phyloP scores from a whole-genome alignment of 2,797 vertebrate genomes.

The Anguilla anguilla region DNA sequence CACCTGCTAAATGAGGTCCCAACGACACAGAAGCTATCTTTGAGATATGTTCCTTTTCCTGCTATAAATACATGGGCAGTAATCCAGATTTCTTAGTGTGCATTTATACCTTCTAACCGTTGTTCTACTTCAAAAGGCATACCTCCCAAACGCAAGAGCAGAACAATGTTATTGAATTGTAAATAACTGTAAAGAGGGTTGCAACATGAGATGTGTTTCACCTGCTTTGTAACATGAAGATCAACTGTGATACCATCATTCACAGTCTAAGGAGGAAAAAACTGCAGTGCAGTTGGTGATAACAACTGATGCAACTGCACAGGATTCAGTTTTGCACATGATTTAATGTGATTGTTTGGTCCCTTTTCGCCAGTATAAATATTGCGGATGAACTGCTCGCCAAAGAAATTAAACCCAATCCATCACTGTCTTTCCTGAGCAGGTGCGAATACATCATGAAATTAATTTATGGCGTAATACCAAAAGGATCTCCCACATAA shows the following conservation, averaged over 20 bases:
- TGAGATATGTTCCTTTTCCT: constrained; percentile 18
- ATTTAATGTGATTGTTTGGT: background rate
- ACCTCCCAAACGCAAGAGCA: background rate
- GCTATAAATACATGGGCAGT: constrained; percentile 29
- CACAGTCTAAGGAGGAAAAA: background rate
- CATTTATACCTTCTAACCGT: background rate
- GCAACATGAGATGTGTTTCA: background rate
- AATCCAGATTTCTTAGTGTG: constrained; percentile 19
- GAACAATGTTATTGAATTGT: background rate
- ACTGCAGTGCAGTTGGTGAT: background rate
- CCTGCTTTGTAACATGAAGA: background rate
- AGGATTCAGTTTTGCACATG: background rate
- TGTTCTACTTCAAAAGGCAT: constrained; percentile 5
- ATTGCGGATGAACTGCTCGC: background rate
- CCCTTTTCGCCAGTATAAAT: background rate
- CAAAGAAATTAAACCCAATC: constrained; percentile 36
- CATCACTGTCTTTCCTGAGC: constrained; percentile 36
- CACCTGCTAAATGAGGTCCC: constrained; percentile 29
- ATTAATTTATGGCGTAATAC: constrained; percentile 39
- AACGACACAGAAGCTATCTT: constrained; percentile 34
- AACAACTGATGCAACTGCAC: constrained; percentile 18
- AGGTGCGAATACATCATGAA: constrained; percentile 31
- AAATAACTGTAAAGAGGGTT: background rate
- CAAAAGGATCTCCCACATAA: constrained; percentile 35
- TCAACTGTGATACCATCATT: background rate